Base-by-base conservation (phyloP, 2,797 vertebrate species). In the Hoplostethus atlanticus region DNA sequence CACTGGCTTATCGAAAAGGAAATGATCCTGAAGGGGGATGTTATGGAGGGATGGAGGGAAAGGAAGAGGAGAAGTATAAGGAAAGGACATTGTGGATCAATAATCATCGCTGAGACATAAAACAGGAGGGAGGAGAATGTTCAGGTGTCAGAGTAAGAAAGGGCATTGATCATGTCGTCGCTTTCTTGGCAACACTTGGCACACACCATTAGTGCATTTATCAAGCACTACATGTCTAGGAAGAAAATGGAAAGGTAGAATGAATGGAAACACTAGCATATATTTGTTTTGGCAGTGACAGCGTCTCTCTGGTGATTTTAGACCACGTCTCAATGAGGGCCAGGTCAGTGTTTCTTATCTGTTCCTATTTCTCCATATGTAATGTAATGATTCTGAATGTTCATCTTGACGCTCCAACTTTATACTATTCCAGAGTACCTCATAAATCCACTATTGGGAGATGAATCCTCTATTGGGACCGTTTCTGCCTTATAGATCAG, bases 1-100 rank as follows among this genome's bases (percentile, higher is more conserved):
- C 61, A 96, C 94, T 5, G 95, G 95, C 73, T 96, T 96, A 87
- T 96, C 95, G 90, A 95, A 96, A 54, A 96, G 93, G 86, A 96
- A 96, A 83, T 95, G 94, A 76, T 96, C 95, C 95, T 96, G 61
- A 28, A 59, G 40, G 16, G 13, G 31, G 50, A 31, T 21, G 31
- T n/a, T 44, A 31, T 25, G 47, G 47, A 64, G 40, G 21, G 25
- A 13, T 13, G 47, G 28, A 38, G 21, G 15, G 31, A 28, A 56
- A 55, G 38, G 28, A 31, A 46, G 58, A 53, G 69, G 61, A 47
- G n/a, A 48, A 16, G 21, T 13, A 30, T 31, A 16, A 6, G 55
- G 66, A 58, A 38, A 36, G 31, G 54, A 28, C 10, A 17, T 51
- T 25, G 10, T 38, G 48, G 50, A 46, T n/a, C 47, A 50, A 21